Conservation (phyloP, 2,113 vertebrate species). For the Talpa occidentalis region DNA sequence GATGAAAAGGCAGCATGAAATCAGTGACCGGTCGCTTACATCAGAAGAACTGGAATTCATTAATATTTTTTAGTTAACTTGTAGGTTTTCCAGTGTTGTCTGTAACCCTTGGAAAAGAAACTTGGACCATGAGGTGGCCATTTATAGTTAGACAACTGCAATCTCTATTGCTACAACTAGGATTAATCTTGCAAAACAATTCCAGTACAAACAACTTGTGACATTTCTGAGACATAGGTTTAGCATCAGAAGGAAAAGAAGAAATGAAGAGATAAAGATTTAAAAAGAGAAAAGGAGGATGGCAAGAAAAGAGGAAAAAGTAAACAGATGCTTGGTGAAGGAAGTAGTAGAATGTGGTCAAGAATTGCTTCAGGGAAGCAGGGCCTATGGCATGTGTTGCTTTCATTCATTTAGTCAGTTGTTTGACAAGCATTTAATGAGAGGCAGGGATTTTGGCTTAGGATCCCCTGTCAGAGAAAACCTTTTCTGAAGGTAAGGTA, state of each 20-base stretch:
- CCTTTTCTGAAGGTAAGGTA: not conserved
- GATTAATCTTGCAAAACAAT: not conserved
- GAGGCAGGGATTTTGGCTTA: constrained; percentile 2
- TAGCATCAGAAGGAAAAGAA: constrained; percentile 44
- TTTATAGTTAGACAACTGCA: constrained; percentile 72
- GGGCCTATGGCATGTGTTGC: not conserved
- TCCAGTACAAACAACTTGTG: not conserved
- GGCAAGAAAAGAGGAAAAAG: not conserved
- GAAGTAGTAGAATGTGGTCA: not conserved
- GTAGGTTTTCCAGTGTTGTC: not conserved
- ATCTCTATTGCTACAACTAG: not conserved
- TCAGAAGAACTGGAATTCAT: not conserved
- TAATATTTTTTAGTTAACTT: not conserved
- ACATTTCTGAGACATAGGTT: constrained; percentile 8
- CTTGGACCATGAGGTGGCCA: constrained; percentile 80
- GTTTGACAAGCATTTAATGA: not conserved
- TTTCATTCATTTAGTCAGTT: not conserved
- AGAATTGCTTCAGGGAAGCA: not conserved
- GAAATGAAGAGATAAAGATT: not conserved
- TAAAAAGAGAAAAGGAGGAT: not conserved
- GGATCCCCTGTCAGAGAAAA: not conserved
- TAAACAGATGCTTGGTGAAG: not conserved
- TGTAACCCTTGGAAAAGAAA: too few species aligned
- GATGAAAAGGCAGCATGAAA: not conserved
- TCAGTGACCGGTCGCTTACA: not conserved